Conservation (phyloP, 2,797 vertebrate genomes). For the Semotilus atromaculatus region DNA sequence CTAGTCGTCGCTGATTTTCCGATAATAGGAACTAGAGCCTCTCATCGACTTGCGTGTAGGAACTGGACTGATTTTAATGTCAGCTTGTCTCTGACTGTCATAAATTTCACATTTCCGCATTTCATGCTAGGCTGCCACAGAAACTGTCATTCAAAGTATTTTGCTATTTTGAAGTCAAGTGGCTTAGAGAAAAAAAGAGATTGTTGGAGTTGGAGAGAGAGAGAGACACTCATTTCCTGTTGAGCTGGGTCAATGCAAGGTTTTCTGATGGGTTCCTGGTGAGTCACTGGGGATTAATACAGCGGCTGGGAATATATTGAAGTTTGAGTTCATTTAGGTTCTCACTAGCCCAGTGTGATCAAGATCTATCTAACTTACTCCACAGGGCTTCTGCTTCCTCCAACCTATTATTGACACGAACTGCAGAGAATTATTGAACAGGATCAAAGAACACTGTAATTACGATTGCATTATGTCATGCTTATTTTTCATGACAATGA, state of each 20-base stretch:
- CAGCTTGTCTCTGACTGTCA: constrained; percentile 5
- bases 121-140: neutral
- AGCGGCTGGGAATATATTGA: constrained; percentile 49
- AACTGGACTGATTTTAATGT: constrained; percentile 25
- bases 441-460: constrained; percentile 44
- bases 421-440: constrained; percentile 50
- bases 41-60: neutral
- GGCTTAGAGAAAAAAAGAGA: constrained; percentile 2
- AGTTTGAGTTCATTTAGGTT: constrained; percentile 42
- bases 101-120: constrained; percentile 34
- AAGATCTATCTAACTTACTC: constrained; percentile 44
- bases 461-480: constrained; percentile 35
- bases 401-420: constrained; percentile 42
- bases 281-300: constrained; percentile 54
- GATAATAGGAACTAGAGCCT: constrained; percentile 28
- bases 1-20: constrained; percentile 18
- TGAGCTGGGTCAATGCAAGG: constrained; percentile 32
- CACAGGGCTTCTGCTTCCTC: constrained; percentile 34
- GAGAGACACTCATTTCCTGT: constrained; percentile 56
- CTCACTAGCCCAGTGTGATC: constrained; percentile 43
- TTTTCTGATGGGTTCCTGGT: constrained; percentile 28
- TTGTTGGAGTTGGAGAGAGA: neutral
- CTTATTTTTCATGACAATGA: constrained; percentile 49
- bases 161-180: constrained; percentile 46
- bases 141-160: constrained; percentile 18